Base-by-base conservation (phyloP, 2,797 vertebrate genomes). In the Tiaroga cobitis region DNA sequence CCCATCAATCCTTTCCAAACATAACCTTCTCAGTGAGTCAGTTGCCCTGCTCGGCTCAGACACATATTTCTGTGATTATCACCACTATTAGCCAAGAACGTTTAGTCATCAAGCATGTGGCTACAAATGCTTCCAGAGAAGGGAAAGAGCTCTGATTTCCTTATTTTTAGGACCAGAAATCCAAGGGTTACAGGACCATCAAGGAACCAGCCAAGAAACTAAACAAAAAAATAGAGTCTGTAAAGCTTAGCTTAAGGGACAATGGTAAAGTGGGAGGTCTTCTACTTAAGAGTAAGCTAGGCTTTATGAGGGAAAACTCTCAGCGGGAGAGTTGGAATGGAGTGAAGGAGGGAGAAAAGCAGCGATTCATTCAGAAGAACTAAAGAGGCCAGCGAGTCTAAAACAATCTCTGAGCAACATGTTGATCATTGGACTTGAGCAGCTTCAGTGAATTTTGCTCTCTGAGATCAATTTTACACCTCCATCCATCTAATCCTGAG, bases 251-350 rank as follows among this genome's bases (percentile, higher is more conserved):
- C 82, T 86, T 70, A 72, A 63, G 85, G 84, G 79, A 92, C 90
- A 93, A 92, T 79, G 70, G 85, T 91, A 76, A 90, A 80, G 89
- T 91, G 89, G 92, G 92, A 92, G 93, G 92, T 92, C 90, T 67
- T 70, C 84, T 83, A 87, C 82, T 87, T 87, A 82, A 84, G 83
- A 88, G 86, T 81, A 75, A 56, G 84, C 73, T 82, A 13, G 21
- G 80, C 72, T 82, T 88, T 84, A 86, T 41, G 76, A 77, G 69
- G 49, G 73, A 88, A 87, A 87, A 82, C 74, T 82, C 83, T 54
- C 85, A 75, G 78, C 65, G 19, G 74, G 82, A 87, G 78, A 84
- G 83, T 76, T 29, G 29, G 61, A 77, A 81, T 43, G 80, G 73
- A 79, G 61, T 24, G 29, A 51, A 75, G 56, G 8, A 3, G 5